Evolutionary conservation across 2,888 invertebrate genomes (phyloP).

Genomic region (Campaea margaritaria): DNA sequence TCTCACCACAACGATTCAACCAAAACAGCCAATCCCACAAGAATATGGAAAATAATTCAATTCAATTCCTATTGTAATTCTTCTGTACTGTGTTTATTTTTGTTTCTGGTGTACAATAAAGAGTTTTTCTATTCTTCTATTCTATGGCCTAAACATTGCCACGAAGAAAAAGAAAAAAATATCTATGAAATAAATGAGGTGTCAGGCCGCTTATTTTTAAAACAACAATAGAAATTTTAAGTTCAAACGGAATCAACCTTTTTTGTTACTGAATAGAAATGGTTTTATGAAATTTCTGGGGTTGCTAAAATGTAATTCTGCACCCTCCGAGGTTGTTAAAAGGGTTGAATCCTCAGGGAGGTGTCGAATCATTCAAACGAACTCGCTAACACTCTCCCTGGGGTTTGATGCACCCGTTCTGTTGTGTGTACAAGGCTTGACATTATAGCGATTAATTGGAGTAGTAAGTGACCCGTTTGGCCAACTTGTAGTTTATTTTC

Average conservation of each 20-base stretch:
- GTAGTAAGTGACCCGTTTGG: not conserved
- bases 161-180: no score
- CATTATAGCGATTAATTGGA: conserved; percentile 3
- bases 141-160: no score
- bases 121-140: no score
- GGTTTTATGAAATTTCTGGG: conserved; percentile 35
- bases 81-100: no score
- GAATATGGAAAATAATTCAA: no score
- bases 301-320: conserved; percentile 55
- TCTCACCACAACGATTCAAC: no score
- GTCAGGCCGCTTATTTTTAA: not conserved
- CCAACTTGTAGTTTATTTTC: not conserved
- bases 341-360: conserved; percentile 78
- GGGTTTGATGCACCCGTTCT: conserved; percentile 69
- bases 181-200: no score
- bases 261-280: conserved; percentile 10
- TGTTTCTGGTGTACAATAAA: no score
- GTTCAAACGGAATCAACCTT: not conserved
- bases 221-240: no score
- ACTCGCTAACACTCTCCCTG: conserved; percentile 75
- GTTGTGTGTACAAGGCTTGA: conserved; percentile 21
- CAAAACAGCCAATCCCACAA: no score
- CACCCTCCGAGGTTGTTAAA: conserved; percentile 60
- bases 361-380: conserved; percentile 81
- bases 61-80: no score